phyloP scores from a whole-genome alignment of 2,113 vertebrate species.

The Acrocephalus arundinaceus region DNA sequence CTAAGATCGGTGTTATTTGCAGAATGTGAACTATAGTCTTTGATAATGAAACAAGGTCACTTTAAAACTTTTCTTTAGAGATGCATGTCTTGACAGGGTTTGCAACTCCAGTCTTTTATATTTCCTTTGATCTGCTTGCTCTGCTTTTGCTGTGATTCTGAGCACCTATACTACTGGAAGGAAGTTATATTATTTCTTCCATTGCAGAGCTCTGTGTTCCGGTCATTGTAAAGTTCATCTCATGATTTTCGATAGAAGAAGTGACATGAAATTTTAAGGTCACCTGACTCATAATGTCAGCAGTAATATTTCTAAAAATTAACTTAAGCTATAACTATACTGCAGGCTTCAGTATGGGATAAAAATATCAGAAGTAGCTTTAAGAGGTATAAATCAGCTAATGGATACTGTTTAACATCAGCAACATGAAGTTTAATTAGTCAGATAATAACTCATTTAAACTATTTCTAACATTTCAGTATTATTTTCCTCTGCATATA shows the following conservation, averaged over 20 bases:
- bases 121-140: background rate
- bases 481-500: background rate
- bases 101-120: background rate
- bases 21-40: background rate
- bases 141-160: background rate
- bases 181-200: background rate
- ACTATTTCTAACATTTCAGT: background rate
- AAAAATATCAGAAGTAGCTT: background rate
- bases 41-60: background rate
- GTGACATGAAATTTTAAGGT: background rate
- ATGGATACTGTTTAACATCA: background rate
- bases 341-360: background rate
- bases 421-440: background rate
- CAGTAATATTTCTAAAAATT: background rate
- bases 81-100: background rate
- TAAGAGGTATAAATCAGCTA: background rate
- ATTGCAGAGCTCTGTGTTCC: background rate
- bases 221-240: background rate
- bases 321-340: background rate
- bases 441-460: background rate
- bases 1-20: background rate
- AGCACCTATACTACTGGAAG: background rate
- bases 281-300: background rate
- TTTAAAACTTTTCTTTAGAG: background rate
- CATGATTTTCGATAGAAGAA: background rate